Conservation (phyloP, 2,888 invertebrate genomes). For the Agriotes lineatus region DNA sequence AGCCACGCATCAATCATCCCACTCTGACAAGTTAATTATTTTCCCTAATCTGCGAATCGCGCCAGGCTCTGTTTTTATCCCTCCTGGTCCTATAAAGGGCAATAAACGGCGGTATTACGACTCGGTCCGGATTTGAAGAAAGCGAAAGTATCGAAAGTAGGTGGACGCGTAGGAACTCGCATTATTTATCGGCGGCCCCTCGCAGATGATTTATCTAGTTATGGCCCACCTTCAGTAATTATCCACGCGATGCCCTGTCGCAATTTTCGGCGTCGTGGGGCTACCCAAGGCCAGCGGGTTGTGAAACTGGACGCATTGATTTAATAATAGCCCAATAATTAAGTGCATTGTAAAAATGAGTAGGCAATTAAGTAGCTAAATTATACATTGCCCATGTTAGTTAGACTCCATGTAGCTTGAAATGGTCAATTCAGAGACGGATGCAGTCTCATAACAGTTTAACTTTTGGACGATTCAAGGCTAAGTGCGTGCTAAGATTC, state of each 20-base stretch:
- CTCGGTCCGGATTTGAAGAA: too few relatives aligned
- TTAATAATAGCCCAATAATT: too few relatives aligned
- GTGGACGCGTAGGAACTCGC: background rate
- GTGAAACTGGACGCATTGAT: background rate
- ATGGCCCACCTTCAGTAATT: background rate
- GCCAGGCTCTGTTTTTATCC: background rate
- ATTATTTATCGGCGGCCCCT: background rate
- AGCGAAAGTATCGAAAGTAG: background rate
- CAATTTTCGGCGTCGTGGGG: background rate
- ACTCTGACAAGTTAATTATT: conserved; percentile 25
- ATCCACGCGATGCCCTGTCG: background rate
- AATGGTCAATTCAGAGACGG: too few relatives aligned
- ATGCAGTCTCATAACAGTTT: too few relatives aligned
- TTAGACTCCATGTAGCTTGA: too few relatives aligned
- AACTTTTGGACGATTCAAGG: too few relatives aligned
- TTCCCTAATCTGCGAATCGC: background rate
- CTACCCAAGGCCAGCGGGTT: conserved; percentile 7
- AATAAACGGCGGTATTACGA: too few relatives aligned
- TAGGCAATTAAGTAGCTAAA: too few relatives aligned
- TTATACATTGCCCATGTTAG: too few relatives aligned
- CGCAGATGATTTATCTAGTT: background rate
- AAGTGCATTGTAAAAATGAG: too few relatives aligned
- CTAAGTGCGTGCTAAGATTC: too few relatives aligned
- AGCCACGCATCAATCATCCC: conserved; percentile 23
- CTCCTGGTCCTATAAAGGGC: too few relatives aligned